Base-by-base conservation (phyloP, 2,113 vertebrate genomes). In the Melanostigma gelatinosum region DNA sequence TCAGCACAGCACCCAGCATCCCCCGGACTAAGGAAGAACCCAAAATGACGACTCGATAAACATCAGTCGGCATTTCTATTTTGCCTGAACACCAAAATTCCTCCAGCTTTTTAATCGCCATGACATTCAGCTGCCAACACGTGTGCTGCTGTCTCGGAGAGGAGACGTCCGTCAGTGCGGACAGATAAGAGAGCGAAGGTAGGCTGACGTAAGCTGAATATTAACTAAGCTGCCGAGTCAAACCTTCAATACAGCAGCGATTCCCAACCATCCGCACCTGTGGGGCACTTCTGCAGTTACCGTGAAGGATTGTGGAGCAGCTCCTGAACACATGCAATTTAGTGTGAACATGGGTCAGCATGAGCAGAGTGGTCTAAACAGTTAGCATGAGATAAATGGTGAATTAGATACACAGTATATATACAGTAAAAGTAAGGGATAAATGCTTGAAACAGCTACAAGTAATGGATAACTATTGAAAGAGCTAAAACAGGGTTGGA, bases 81-180 rank as follows among this genome's bases (percentile, higher is more conserved):
- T 54, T 61, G 61, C 63, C 62, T 0, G 1, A 27, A 52, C 46
- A 29, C 54, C 58, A 50, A 55, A 73, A 75, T 80, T 75, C 67
- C 55, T 68, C 20, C 64, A 46, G 52, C 46, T 44, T 74, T 15
- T 88, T 79, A 84, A 84, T 77, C 48, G 8, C 79, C 44, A 34
- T 83, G 76, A 88, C 84, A 83, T 84, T 89, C 83, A 86, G 79
- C 86, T 73, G 84, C 57, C 71, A 75, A 80, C 80, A 82, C 42
- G 73, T 76, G 27, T 72, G 77, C 72, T 48, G 58, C 68, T 22
- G 64, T 72, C 79, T 73, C 44, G 0, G 40, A 62, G 16, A 74
- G 46, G 71, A 60, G 75, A 85, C 40, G 44, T 55, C 83, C 75
- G 87, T 79, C 88, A 50, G 36, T 16, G 24, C 40, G 62, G 63